These are phyloP conservation scores for Mallotus villosus DNA, from an alignment of 2,797 vertebrate species.

Conservation along the genomic window DNA sequence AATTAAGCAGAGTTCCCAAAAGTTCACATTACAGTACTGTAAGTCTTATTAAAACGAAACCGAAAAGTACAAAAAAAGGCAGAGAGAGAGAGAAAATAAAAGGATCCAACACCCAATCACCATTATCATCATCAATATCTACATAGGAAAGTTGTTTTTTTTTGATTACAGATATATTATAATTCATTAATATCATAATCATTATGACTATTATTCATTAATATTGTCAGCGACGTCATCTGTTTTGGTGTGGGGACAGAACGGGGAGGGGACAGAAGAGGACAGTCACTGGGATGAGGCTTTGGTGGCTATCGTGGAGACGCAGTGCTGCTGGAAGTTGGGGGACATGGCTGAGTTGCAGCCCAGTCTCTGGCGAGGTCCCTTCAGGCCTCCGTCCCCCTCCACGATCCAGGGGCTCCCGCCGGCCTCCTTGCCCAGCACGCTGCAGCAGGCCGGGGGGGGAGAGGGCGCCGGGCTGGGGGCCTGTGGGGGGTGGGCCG, in stretches of 20 bases:
- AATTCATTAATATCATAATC: slow-evolving; percentile 67
- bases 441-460: slow-evolving; percentile 75
- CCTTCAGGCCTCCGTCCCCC: slow-evolving; percentile 79
- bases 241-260: slow-evolving; percentile 58
- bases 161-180: slow-evolving; percentile 75
- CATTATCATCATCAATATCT: slow-evolving; percentile 72
- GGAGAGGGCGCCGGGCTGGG: slow-evolving; percentile 63
- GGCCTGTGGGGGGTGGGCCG: slow-evolving; percentile 41
- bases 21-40: slow-evolving; percentile 79
- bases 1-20: slow-evolving; percentile 67
- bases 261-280: slow-evolving; percentile 13
- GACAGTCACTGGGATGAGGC: slow-evolving; percentile 93
- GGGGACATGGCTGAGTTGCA: slow-evolving; percentile 91
- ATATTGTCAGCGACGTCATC: slow-evolving; percentile 65
- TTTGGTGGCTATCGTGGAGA: slow-evolving; percentile 93
- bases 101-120: slow-evolving; percentile 73
- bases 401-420: slow-evolving; percentile 78
- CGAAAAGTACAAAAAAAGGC: slow-evolving; percentile 59
- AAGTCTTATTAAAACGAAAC: slow-evolving; percentile 70
- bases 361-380: slow-evolving; percentile 92
- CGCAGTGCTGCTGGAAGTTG: slow-evolving; percentile 99
- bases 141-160: slow-evolving; percentile 70
- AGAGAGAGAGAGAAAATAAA: slow-evolving; percentile 53
- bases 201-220: slow-evolving; percentile 73
- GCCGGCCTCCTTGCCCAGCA: slow-evolving; percentile 81